Evolutionary conservation across 2,113 vertebrate species (phyloP), one percentile per base, ranked within the genome.

Genomic region (Phyllostomus hastatus): DNA sequence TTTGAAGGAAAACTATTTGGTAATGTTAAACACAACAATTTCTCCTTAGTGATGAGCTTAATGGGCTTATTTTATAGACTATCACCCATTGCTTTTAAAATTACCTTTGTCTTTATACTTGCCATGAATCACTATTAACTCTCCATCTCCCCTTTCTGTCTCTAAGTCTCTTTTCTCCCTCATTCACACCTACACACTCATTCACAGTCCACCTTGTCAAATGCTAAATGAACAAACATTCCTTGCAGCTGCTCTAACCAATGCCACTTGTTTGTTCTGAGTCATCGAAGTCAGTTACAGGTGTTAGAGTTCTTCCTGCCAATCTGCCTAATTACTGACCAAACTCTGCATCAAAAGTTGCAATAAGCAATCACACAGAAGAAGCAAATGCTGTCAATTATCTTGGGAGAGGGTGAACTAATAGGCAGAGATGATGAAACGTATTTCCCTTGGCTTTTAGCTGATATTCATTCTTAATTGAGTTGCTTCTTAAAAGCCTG

Each of bases 381-480:
- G 31, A 57, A 85, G 3, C n/a, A 88, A 61, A 94, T 93, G 20
- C 7, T 69, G 59, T 88, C 46, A 85, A 48, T 80, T 72, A 41
- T 89, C 31, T 89, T 91, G 26, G 64, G 82, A 78, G 38, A 93
- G 38, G 20, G n/a, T 48, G 48, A 90, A 89, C 16, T 35, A 91
- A 69, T 38, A 72, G 35, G 46, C 22, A 88, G 31, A 90, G 33
- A 73, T 95, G 75, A 80, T 86, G 14, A 86, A 94, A 61, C 6
- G 24, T 57, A 31, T 83, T 79, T 89, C 22, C 33, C 48, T 95
- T 54, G 35, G 33, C 69, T 82, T 85, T 94, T 88, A 86, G 75
- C 35, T 91, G 57, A 79, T 84, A 50, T 75, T 94, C 89, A 46
- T 79, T 84, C 81, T 94, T 97, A 96, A 97, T 95, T 95, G 43